Conservation (phyloP, 2,888 invertebrate genomes). For the Drosophila anomalipes region DNA sequence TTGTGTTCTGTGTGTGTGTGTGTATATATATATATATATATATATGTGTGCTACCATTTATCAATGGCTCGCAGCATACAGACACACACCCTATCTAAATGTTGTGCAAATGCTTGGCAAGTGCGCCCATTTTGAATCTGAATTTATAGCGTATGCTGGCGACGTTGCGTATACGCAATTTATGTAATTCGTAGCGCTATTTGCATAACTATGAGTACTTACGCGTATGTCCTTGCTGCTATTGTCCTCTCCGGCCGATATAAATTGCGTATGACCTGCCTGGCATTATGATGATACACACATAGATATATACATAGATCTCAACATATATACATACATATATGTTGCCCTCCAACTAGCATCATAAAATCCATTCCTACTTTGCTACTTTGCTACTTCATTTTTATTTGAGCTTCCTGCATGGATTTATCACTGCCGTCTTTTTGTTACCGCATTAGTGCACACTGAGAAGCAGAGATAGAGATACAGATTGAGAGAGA, state of each 20-base stretch:
- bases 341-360: slow-evolving; percentile 20
- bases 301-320: neutral
- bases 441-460: slow-evolving; percentile 58
- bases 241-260: slow-evolving; percentile 18
- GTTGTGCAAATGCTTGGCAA: slow-evolving; percentile 72
- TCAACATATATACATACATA: neutral
- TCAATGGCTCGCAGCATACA: slow-evolving; percentile 35
- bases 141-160: slow-evolving; percentile 67
- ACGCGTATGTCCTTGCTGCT: slow-evolving; percentile 39
- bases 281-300: slow-evolving; percentile 37
- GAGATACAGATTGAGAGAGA: neutral
- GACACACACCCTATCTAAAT: slow-evolving; percentile 62
- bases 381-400: slow-evolving; percentile 56
- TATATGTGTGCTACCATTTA: slow-evolving; percentile 58
- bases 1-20: slow-evolving; percentile 51
- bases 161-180: slow-evolving; percentile 76
- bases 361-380: slow-evolving; percentile 47
- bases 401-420: slow-evolving; percentile 62
- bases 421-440: slow-evolving; percentile 60
- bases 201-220: slow-evolving; percentile 71
- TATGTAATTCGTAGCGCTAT: slow-evolving; percentile 77
- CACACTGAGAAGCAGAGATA: slow-evolving; percentile 2
- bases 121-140: slow-evolving; percentile 69
- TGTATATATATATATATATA: neutral
- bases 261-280: slow-evolving; percentile 25